Conservation (phyloP, 2,888 invertebrate species). For the Pocota personata region DNA sequence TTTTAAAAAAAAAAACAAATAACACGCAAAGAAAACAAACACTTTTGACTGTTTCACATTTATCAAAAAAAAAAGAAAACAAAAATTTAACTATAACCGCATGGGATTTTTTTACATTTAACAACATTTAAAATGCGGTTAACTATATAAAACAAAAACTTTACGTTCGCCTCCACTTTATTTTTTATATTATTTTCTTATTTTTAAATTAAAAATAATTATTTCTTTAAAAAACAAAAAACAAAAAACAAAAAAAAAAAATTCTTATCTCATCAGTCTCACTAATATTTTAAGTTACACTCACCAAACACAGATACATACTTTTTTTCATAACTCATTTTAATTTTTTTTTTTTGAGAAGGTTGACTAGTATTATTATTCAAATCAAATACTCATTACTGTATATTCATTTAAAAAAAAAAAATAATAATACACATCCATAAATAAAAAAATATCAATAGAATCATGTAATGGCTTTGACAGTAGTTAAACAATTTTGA, state of each 20-base stretch:
- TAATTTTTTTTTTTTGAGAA: conserved; percentile 6
- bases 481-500: conserved; percentile 4
- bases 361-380: conserved; percentile 59
- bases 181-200: conserved; percentile 27
- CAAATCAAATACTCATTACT: conserved; percentile 62
- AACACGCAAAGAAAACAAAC: neutral
- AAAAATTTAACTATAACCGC: conserved; percentile 13
- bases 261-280: conserved; percentile 69
- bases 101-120: conserved; percentile 26
- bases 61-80: neutral
- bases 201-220: conserved; percentile 24
- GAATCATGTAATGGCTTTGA: conserved; percentile 34
- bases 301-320: neutral
- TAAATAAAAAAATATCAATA: neutral
- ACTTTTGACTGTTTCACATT: conserved; percentile 10
- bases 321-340: conserved; percentile 11
- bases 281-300: conserved; percentile 55
- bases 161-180: conserved; percentile 71
- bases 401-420: conserved; percentile 22
- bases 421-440: neutral
- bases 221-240: neutral
- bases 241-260: neutral
- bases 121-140: conserved; percentile 18
- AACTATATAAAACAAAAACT: conserved; percentile 6
- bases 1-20: too few relatives aligned